Base-by-base conservation (phyloP, 2,797 vertebrate genomes). In the Melopsittacus undulatus region DNA sequence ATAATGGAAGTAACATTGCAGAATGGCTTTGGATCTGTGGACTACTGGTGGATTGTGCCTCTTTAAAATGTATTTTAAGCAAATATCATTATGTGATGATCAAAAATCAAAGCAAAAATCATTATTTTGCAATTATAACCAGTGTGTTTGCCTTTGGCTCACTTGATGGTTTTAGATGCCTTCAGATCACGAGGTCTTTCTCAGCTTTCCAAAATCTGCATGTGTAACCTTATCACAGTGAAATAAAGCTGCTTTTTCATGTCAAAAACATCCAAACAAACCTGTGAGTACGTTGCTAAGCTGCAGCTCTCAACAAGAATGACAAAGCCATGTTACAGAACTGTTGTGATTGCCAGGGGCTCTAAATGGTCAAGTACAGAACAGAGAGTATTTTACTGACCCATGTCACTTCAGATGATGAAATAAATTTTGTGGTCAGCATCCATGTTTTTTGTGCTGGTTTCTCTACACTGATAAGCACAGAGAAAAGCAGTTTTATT, bases 101-200 rank as follows among this genome's bases (percentile, higher is more conserved):
- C n/a, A 57, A 57, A 57, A 57, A 57, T 57, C 54, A 57, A 57
- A 34, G n/a, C 14, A 57, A 57, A 34, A 57, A 16, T 11, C 22
- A 24, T 24, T 59, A 30, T 54, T 89, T 90, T 56, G 9, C 12
- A 32, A 2, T 34, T 76, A 34, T 5, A 84, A 4, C 42, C 48
- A 45, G 0, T 0, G 0, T n/a, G 11, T 19, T 10, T 29, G 48
- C 2, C 5, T 79, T 56, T 29, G 30, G 23, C 3, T 66, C 5
- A 18, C 38, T 40, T 30, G 5, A 2, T 51, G 10, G 11, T 70
- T 86, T 68, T 26, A 51, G 21, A 87, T 70, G 34, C 70, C 10
- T 54, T 51, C 20, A 63, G 10, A 26, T 32, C 2, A 21, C 10
- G 19, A 52, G 3, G 5, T 62, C 7, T 9, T 46, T 61, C 45